Conservation (phyloP, 2,888 invertebrate species). For the Leucoptera coffeella region DNA sequence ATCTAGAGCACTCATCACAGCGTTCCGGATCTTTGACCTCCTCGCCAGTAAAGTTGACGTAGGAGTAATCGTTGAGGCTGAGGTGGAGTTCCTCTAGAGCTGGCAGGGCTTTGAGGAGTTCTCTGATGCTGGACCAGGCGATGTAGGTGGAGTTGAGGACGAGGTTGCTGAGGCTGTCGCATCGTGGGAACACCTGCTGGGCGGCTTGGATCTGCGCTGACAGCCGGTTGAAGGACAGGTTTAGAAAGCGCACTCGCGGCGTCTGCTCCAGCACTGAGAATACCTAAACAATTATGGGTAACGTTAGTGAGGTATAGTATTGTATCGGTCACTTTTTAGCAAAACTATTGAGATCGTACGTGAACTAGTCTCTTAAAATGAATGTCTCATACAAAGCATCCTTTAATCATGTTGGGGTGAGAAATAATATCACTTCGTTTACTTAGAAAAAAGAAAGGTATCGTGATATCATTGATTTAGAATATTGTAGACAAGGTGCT, state of each 20-base stretch:
- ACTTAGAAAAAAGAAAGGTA: no score
- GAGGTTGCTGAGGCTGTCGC: conserved; percentile 65
- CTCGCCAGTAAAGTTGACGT: conserved; percentile 60
- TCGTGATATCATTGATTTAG: no score
- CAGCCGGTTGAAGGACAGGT: conserved; percentile 84
- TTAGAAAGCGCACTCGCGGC: conserved; percentile 85
- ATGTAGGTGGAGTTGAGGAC: conserved; percentile 85
- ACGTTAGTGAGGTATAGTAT: no score
- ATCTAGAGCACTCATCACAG: conserved; percentile 33
- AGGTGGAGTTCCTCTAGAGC: conserved; percentile 87
- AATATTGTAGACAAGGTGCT: no score
- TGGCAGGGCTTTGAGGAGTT: conserved; percentile 68
- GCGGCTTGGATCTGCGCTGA: conserved; percentile 62
- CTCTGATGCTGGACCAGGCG: conserved; percentile 77
- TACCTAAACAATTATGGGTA: no score
- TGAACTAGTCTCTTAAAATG: no score
- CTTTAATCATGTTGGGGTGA: no score
- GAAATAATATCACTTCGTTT: no score
- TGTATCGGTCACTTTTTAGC: no score
- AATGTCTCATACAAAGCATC: no score
- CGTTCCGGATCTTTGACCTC: conserved; percentile 26
- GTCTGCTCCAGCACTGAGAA: conserved; percentile 82
- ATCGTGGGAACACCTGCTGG: conserved; percentile 33
- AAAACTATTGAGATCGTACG: no score
- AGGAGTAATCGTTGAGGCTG: conserved; percentile 82